Evolutionary conservation across 2,888 invertebrate genomes (phyloP), one percentile per base, ranked within the genome.

Genomic region (Neocrepidodera transversa): DNA sequence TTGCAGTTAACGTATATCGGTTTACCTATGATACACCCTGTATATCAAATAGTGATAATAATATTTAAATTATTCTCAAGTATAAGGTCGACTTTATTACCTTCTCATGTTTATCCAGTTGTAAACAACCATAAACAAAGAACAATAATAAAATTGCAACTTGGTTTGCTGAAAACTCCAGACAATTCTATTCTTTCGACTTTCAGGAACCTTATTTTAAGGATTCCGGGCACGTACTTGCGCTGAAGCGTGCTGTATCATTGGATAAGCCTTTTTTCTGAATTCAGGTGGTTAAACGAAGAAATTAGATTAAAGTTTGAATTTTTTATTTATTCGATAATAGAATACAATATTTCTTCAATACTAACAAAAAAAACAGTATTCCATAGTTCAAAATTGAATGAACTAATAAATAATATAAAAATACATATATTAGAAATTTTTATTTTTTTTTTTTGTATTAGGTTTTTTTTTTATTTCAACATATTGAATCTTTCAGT

Each of bases 231-330:
- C 60, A 60, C 60, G 60, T 60, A 57, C 53, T 30, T 20, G 23
- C 35, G 47, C 42, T 10, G 47, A 38, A 57, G 52, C 57, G 57
- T 60, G 60, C 50, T 60, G 60, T 60, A 60, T 60, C 60, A 57
- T 51, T 40, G 42, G 36, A 23, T 50, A 60, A 60, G 38, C 56
- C 51, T 58, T 53, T 53, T 42, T 43, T 50, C 14, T 16, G 45
- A 43, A 56, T 60, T 26, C 56, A 35, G 60, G 38, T 58, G 56
- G 51, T 36, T 55, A 49, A 26, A 56, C 17, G 43, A 20, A 36
- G 38, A 36, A 56, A 56, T 57, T 57, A 50, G 35, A 60, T 60
- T 60, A 43, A 56, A 60, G 51, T 38, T 55, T 42, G 48, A 59
- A 59, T 53, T 59, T 40, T 42, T 32, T 51, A 17, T 49, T 42